Conservation (phyloP, 2,888 invertebrate species). For the Dioctria linearis region DNA sequence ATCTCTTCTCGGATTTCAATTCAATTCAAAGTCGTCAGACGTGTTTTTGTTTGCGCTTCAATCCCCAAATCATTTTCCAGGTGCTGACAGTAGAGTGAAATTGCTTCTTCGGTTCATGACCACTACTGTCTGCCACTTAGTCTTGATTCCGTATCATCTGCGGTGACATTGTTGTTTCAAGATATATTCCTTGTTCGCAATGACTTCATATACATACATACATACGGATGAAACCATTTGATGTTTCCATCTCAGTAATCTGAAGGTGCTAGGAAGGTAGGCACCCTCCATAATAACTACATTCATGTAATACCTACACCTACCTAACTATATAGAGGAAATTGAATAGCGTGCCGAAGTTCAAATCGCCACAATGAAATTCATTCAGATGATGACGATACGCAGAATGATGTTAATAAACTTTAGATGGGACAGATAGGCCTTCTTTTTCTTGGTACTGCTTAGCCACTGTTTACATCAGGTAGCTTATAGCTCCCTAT, state of each 20-base stretch:
- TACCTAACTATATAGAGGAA: not conserved
- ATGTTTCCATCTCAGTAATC: slow-evolving; percentile 3
- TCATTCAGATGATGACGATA: not conserved
- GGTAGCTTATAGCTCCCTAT: not conserved
- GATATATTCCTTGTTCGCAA: not conserved
- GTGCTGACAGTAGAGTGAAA: not conserved
- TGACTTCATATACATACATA: too few relatives aligned
- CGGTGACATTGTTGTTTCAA: not conserved
- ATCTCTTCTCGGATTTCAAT: not conserved
- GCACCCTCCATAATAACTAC: too few relatives aligned
- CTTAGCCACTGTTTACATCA: not conserved
- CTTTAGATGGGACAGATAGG: not conserved
- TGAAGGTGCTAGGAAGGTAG: not conserved
- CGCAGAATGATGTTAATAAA: not conserved
- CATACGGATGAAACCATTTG: not conserved
- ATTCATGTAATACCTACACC: too few relatives aligned
- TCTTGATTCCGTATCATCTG: not conserved
- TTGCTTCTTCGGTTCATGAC: not conserved
- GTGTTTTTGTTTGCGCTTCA: slow-evolving; percentile 6
- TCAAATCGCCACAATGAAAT: not conserved
- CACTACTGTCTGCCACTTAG: not conserved
- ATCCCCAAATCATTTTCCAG: slow-evolving; percentile 17
- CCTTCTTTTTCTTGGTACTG: not conserved
- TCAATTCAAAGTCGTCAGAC: not conserved
- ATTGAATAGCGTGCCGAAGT: not conserved